Conservation (phyloP, 2,888 invertebrate genomes). For the Drosophila gaucha region DNA sequence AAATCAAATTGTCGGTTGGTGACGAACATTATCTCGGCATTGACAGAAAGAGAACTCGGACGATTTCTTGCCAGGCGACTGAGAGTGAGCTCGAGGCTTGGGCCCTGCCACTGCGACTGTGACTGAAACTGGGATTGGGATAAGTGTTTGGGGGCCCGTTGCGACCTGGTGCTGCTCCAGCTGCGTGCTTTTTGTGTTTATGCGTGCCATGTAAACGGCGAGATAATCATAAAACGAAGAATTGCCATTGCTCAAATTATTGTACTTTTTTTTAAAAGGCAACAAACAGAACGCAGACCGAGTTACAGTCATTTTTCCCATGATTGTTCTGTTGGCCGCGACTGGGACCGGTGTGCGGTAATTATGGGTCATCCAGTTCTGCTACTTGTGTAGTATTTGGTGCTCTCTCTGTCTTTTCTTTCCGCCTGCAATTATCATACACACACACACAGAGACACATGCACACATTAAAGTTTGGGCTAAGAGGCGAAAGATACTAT, state of each 20-base stretch:
- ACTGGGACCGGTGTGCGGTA: conserved; percentile 61
- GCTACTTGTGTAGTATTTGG: conserved; percentile 15
- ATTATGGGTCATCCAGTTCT: conserved; percentile 76
- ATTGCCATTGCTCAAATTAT: conserved; percentile 76
- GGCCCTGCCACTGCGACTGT: conserved; percentile 5
- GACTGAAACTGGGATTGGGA: conserved; percentile 35
- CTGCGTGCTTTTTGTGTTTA: conserved; percentile 42
- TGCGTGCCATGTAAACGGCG: conserved; percentile 65
- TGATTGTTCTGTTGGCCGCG: conserved; percentile 71
- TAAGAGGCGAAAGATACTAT: conserved; percentile 58
- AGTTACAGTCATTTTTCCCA: conserved; percentile 68
- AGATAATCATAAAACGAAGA: conserved; percentile 75
- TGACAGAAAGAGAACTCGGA: conserved; percentile 55
- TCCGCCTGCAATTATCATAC: conserved; percentile 69
- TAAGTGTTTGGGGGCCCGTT: conserved; percentile 20
- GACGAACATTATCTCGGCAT: conserved; percentile 65
- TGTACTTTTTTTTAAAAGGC: conserved; percentile 58
- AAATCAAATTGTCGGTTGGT: conserved; percentile 58
- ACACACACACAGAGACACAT: conserved; percentile 28
- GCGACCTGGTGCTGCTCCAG: conserved; percentile 19
- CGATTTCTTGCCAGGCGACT: conserved; percentile 10
- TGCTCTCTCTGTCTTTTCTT: conserved; percentile 41
- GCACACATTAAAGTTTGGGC: conserved; percentile 51
- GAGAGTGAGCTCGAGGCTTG: conserved; percentile 6
- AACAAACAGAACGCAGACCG: conserved; percentile 23